Evolutionary conservation across 2,888 invertebrate species (phyloP).

Genomic region (Notodonta ziczac): DNA sequence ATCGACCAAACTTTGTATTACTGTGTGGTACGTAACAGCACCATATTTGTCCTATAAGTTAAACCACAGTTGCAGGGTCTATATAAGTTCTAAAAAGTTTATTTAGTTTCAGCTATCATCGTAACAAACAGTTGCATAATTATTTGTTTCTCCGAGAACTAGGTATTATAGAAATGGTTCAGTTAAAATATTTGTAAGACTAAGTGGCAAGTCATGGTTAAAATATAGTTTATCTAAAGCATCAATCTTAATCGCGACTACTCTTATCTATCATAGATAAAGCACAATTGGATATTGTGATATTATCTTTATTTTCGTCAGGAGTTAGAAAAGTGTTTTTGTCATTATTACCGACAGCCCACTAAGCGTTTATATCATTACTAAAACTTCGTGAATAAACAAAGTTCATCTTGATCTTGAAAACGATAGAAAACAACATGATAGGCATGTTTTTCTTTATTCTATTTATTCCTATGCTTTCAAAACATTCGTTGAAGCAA

Average conservation of each 20-base stretch:
- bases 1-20: slow-evolving; percentile 52
- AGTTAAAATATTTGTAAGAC: too few relatives aligned
- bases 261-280: background rate
- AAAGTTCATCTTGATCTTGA: too few relatives aligned
- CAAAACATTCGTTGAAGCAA: background rate
- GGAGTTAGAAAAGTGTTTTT: background rate
- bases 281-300: background rate
- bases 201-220: too few relatives aligned
- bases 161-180: too few relatives aligned
- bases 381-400: too few relatives aligned
- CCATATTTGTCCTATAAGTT: background rate
- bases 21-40: background rate
- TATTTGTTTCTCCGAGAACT: background rate
- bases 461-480: background rate
- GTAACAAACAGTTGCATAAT: background rate
- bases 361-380: too few relatives aligned
- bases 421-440: too few relatives aligned
- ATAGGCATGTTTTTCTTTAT: too few relatives aligned
- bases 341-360: background rate
- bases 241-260: background rate
- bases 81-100: background rate
- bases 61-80: background rate
- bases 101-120: background rate
- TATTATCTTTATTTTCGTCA: background rate
- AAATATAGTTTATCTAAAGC: background rate